Evolutionary conservation across 1,140 invertebrate species (phyloP), one percentile per base, ranked within the genome.

Genomic region (Galleria mellonella): DNA sequence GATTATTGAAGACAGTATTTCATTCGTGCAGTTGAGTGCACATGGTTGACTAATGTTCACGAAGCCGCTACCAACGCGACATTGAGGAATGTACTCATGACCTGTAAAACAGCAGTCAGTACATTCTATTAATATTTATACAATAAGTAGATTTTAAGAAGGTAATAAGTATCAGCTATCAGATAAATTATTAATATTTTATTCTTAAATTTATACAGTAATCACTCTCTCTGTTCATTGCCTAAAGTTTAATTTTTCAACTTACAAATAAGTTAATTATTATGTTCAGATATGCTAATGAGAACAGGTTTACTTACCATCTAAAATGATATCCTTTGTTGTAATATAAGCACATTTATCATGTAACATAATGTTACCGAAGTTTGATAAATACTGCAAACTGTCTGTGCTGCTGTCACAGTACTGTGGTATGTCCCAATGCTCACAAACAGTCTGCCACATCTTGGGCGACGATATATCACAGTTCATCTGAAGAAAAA

Each of bases 401-500:
- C 40, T 63, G 0, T 66, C 51, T 0, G 66, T 65, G 23, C 58
- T 50, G n/a, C 56, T 69, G 55, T 82, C 78, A 44, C 84, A 88
- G 51, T 82, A 86, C 23, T 82, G 42, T 0, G 83, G 78, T 41
- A 87, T 61, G 32, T 87, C 77, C 88, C 88, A 89, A 51, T 87
- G 69, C 17, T 86, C 75, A 51, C 87, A 87, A 3, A 89, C 65
- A 1, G 77, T 83, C 55, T 87, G 72, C 83, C 83, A 87, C 74
- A 87, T 83, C 43, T 66, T 69, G 4, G 71, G 60, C 1, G 75
- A 71, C 0, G 58, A 48, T 66, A 88, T 82, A 23, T 74, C 59
- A 61, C 88, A 89, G 37, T 61, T 76, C 68, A 89, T 77, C 88
- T 89, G 54, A 13, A 63, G 59, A 50, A 28, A 38, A 9, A 43